Percentiles rank a stretch among this genome's conserved stretches.
Conservation (phyloP, 2,113 vertebrate genomes). For the Brachypteracias leptosomus region DNA sequence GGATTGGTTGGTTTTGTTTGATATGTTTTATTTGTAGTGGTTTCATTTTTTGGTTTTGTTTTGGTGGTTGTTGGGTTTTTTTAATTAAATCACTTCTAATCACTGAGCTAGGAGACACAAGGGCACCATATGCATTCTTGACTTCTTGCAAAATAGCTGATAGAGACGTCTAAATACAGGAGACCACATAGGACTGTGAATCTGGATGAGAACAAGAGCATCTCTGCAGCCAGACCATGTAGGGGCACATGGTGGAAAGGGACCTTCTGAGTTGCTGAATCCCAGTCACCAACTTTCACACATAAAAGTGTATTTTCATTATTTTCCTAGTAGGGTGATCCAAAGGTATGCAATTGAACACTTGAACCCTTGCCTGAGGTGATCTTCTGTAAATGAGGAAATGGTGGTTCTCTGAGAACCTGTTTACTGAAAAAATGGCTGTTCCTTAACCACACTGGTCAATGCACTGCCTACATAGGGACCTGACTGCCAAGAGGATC, state of each 20-base stretch:
- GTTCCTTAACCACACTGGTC: background rate
- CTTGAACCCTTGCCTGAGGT: background rate
- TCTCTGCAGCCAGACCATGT: background rate
- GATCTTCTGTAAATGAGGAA: background rate
- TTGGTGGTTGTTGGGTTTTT: background rate
- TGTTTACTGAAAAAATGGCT: background rate
- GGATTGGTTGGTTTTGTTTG: background rate
- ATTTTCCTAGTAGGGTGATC: background rate
- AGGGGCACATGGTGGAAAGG: background rate
- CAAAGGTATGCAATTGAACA: background rate
- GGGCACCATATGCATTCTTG: background rate
- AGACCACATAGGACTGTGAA: background rate
- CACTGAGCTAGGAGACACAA: background rate
- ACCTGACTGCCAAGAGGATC: background rate
- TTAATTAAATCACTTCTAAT: background rate
- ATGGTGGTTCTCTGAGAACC: background rate
- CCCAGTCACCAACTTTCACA: background rate
- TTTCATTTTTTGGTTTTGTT: too few relatives aligned
- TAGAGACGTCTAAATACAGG: background rate
- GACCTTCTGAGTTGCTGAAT: background rate
- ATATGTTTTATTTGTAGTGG: too few relatives aligned
- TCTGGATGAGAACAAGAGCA: background rate
- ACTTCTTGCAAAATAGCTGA: background rate
- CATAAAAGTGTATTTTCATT: background rate
- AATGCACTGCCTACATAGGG: background rate